Conservation (phyloP, 2,888 invertebrate species). For the Ormia ochracea region DNA sequence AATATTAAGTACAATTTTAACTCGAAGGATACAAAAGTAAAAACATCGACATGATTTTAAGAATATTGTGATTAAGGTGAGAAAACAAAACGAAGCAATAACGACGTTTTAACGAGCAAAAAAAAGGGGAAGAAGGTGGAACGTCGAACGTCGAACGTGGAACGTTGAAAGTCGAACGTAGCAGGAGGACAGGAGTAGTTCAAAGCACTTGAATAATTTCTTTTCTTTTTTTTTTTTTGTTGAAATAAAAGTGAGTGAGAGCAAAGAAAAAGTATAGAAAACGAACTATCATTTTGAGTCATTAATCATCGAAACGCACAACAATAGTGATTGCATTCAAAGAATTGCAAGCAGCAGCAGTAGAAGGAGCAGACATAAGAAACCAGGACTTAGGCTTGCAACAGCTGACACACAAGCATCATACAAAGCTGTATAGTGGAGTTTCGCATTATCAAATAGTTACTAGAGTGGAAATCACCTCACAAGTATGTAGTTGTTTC, state of each 20-base stretch:
- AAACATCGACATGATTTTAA: slow-evolving; percentile 64
- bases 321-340: slow-evolving; percentile 55
- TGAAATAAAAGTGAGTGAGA: slow-evolving; percentile 20
- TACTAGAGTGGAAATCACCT: slow-evolving; percentile 58
- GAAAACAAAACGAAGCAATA: slow-evolving; percentile 3
- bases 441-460: slow-evolving; percentile 43
- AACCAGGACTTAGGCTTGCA: neutral
- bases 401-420: neutral
- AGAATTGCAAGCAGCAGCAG: neutral
- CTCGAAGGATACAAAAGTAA: slow-evolving; percentile 14
- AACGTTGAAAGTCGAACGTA: neutral
- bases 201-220: slow-evolving; percentile 3
- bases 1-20: slow-evolving; percentile 44
- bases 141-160: slow-evolving; percentile 8
- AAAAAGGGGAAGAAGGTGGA: slow-evolving; percentile 19
- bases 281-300: slow-evolving; percentile 45
- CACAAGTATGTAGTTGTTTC: slow-evolving; percentile 56
- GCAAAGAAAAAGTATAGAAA: neutral
- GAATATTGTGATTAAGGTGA: slow-evolving; percentile 61
- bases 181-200: neutral
- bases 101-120: slow-evolving; percentile 4
- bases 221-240: no score
- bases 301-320: slow-evolving; percentile 61
- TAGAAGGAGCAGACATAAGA: neutral
- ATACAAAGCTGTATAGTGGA: slow-evolving; percentile 36